Evolutionary conservation across 2,113 vertebrate genomes (phyloP).

Genomic region (Verasper variegatus): DNA sequence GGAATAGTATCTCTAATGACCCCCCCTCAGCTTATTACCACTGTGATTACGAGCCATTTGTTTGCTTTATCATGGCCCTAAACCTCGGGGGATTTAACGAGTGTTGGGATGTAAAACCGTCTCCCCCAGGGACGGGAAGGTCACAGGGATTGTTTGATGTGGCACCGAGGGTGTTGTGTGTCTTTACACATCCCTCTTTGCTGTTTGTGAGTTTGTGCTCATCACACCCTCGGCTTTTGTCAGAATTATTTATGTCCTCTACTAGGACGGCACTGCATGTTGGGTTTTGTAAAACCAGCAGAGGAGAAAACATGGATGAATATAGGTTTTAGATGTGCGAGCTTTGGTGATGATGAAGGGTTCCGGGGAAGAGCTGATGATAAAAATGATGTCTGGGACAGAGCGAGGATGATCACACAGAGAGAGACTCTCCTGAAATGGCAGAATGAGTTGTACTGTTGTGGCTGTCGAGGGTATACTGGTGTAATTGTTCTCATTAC

Average conservation of each 20-base stretch:
- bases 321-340: constrained; percentile 35
- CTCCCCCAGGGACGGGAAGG: constrained; percentile 65
- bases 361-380: constrained; percentile 20
- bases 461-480: constrained; percentile 55
- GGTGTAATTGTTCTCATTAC: constrained; percentile 71
- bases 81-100: constrained; percentile 74
- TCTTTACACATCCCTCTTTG: constrained; percentile 32
- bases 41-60: constrained; percentile 79
- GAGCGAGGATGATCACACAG: constrained; percentile 39
- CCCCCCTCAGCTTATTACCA: constrained; percentile 70
- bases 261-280: constrained; percentile 32
- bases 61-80: constrained; percentile 78
- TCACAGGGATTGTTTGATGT: constrained; percentile 63
- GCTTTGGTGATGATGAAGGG: constrained; percentile 26
- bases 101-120: constrained; percentile 64
- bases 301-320: constrained; percentile 35
- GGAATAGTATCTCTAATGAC: constrained; percentile 75
- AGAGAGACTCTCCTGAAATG: constrained; percentile 35
- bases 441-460: constrained; percentile 51
- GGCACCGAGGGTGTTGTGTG: constrained; percentile 28
- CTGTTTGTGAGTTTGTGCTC: constrained; percentile 46
- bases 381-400: background rate
- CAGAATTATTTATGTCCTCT: constrained; percentile 57
- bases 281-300: constrained; percentile 36
- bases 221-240: constrained; percentile 35